Conservation (phyloP, 2,888 invertebrate species). For the Rhynchonema sp. region DNA sequence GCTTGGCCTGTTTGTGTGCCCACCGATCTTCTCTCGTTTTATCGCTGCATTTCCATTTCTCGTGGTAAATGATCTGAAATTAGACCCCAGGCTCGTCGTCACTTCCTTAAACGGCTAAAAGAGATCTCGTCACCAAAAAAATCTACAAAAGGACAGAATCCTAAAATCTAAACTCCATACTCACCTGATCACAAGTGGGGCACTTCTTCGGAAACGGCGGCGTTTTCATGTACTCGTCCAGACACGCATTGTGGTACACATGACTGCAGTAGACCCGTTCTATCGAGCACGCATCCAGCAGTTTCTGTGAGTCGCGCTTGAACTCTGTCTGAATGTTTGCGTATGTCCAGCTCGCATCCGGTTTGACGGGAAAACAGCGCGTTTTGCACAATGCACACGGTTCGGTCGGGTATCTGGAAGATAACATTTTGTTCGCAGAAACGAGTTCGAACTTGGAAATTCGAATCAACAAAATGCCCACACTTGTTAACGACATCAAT, state of each 20-base stretch:
- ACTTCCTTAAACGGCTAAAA: too few relatives aligned
- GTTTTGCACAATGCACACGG: conserved; percentile 36
- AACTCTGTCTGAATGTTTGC: conserved; percentile 32
- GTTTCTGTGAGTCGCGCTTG: neutral
- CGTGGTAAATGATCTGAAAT: conserved; percentile 49
- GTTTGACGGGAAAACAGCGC: conserved; percentile 42
- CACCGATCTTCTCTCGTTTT: conserved; percentile 51
- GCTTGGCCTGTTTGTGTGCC: conserved; percentile 55
- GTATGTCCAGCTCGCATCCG: conserved; percentile 37
- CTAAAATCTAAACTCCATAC: neutral
- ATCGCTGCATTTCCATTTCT: conserved; percentile 50
- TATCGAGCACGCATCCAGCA: conserved; percentile 17
- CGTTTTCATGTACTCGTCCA: conserved; percentile 46
- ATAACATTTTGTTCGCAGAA: neutral
- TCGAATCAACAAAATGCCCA: neutral
- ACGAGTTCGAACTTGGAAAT: too few relatives aligned
- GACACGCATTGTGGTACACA: conserved; percentile 48
- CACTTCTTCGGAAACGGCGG: conserved; percentile 54
- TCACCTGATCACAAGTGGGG: conserved; percentile 5
- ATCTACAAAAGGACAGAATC: neutral
- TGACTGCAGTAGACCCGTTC: conserved; percentile 54
- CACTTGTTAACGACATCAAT: conserved; percentile 39
- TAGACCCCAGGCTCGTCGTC: too few relatives aligned
- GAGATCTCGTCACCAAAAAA: too few relatives aligned
- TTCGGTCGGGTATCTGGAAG: conserved; percentile 11